Evolutionary conservation across 2,888 invertebrate genomes (phyloP), one percentile per base, ranked within the genome.

Genomic region (Hemaris fuciformis): DNA sequence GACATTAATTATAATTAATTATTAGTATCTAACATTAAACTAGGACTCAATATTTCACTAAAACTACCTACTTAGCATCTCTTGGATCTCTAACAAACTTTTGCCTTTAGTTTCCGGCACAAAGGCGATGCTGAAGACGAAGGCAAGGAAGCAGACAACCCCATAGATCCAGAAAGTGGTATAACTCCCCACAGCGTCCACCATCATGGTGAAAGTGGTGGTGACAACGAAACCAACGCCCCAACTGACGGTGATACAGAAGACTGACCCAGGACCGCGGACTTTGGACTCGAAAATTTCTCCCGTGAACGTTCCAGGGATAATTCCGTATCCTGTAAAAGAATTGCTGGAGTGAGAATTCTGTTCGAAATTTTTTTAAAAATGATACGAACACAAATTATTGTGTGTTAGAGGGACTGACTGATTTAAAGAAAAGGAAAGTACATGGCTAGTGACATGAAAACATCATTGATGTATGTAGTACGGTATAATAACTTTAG

Each of bases 41-140:
- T n/a, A n/a, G n/a, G n/a, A n/a, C n/a, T n/a, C n/a, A n/a, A n/a
- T n/a, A n/a, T n/a, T n/a, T n/a, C n/a, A n/a, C n/a, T n/a, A n/a
- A n/a, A 45, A 27, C 18, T 10, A 58, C 41, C 25, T 58, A 43
- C 42, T 58, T 18, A 58, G 43, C 43, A 58, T 42, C 23, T 58
- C 18, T 15, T 58, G 23, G 3, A 58, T 58, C 27, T 58, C 58
- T 10, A 34, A 42, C 25, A 62, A 61, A 57, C 27, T 61, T 34
- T 63, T 62, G 8, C 62, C 64, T 46, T 61, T 63, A 0, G 66
- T 63, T 60, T 64, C 62, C 13, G 66, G 63, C 31, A 57, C 65
- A 2, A 57, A 59, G 8, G 59, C 3, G 0, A 22, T 15, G n/a
- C 62, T 59, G n/a, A 65, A 65, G 2, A 65, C 1, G 10, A 56